phyloP scores from a whole-genome alignment of 2,113 vertebrate species.

The Myotis lucifugus region DNA sequence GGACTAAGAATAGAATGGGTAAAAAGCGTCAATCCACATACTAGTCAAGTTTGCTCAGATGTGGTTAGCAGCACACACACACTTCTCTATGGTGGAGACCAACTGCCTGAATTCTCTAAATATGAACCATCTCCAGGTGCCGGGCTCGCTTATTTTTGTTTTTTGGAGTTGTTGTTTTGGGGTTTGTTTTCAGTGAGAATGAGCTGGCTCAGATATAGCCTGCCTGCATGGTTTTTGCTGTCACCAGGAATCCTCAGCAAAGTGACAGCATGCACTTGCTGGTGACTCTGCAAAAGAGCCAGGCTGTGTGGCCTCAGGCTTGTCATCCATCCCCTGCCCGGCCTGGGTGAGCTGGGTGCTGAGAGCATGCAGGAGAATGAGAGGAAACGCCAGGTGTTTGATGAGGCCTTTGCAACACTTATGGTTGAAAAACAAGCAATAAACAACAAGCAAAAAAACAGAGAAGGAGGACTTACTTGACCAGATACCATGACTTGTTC shows the following conservation, averaged over 20 bases:
- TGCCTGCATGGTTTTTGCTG: background rate
- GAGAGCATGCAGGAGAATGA: background rate
- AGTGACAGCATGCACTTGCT: background rate
- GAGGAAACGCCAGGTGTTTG: conserved; percentile 23
- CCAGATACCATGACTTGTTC: background rate
- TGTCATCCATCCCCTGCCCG: rapidly evolving
- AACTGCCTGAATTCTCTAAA: background rate
- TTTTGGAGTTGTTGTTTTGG: background rate
- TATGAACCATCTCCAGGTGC: background rate
- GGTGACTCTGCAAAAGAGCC: background rate
- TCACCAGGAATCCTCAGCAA: background rate
- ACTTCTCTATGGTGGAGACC: background rate
- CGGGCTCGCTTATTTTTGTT: background rate
- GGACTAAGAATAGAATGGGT: background rate
- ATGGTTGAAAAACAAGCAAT: background rate
- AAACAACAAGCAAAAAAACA: background rate
- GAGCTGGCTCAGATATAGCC: background rate
- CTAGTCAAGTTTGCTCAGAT: background rate
- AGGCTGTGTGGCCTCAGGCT: background rate
- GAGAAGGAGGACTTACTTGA: background rate
- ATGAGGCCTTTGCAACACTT: background rate
- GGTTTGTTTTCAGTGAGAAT: background rate
- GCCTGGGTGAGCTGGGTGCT: background rate
- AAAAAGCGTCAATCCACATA: background rate
- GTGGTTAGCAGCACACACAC: background rate